Conservation (phyloP, 2,888 invertebrate genomes). For the Andrena flavipes region DNA sequence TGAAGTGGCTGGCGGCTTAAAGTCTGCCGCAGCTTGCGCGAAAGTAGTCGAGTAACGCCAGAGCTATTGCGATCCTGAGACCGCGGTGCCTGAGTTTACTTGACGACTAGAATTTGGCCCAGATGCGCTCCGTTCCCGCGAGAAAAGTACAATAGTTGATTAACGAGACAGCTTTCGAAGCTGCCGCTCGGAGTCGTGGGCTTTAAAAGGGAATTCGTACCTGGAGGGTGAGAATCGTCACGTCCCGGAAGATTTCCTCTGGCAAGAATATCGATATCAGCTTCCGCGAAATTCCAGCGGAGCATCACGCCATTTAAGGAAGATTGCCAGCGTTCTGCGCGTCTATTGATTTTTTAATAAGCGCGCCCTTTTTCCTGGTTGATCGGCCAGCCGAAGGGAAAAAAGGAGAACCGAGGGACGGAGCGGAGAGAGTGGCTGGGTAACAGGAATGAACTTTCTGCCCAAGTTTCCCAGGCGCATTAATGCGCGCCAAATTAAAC, state of each 20-base stretch:
- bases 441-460: slow-evolving; percentile 58
- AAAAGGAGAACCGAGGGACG: neutral
- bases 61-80: neutral
- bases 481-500: slow-evolving; percentile 75
- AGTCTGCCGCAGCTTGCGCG: neutral
- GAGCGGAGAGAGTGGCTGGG: slow-evolving; percentile 29
- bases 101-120: neutral
- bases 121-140: neutral
- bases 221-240: slow-evolving; percentile 39
- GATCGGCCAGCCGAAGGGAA: slow-evolving; percentile 37
- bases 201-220: slow-evolving; percentile 16
- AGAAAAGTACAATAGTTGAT: neutral
- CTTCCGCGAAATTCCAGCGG: slow-evolving; percentile 51
- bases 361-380: slow-evolving; percentile 32
- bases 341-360: slow-evolving; percentile 59
- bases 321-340: slow-evolving; percentile 27
- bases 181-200: neutral
- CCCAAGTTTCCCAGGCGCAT: slow-evolving; percentile 69
- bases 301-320: slow-evolving; percentile 27
- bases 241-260: slow-evolving; percentile 36
- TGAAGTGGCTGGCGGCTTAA: neutral
- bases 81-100: neutral
- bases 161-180: neutral
- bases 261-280: slow-evolving; percentile 41
- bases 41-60: neutral